phyloP scores from a whole-genome alignment of 2,113 vertebrate species.

The Microcebus griseorufus region DNA sequence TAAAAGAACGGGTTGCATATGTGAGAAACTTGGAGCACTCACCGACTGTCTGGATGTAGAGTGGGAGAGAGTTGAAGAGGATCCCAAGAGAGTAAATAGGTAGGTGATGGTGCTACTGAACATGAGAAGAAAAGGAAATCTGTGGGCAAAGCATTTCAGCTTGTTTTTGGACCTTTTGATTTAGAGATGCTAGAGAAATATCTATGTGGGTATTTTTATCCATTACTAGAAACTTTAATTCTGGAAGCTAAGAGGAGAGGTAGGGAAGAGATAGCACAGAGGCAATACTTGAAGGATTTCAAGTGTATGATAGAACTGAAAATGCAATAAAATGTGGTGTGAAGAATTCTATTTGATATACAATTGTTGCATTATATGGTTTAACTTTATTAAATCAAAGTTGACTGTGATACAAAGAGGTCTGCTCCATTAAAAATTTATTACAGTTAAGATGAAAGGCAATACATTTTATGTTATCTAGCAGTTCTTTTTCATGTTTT shows the following conservation, averaged over 20 bases:
- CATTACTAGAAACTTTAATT: not conserved
- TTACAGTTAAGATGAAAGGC: constrained; percentile 51
- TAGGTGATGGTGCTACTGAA: not conserved
- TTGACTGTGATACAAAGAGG: constrained; percentile 14
- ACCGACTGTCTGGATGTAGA: not conserved
- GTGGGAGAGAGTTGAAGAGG: not conserved
- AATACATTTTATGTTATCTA: not conserved
- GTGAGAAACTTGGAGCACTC: not conserved
- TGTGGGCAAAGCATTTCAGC: not conserved
- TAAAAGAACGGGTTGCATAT: not conserved
- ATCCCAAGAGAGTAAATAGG: not conserved
- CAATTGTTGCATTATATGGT: not conserved
- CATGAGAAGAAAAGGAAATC: not conserved
- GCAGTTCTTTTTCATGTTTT: constrained; percentile 25
- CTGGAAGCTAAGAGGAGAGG: not conserved
- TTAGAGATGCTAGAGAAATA: not conserved
- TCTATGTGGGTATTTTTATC: not conserved
- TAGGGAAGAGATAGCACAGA: not conserved
- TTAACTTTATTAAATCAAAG: constrained; percentile 49
- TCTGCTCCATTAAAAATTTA: constrained; percentile 51
- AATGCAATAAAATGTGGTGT: not conserved
- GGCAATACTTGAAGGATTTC: not conserved
- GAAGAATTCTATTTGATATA: constrained; percentile 26
- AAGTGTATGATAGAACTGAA: not conserved
- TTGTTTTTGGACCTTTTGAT: not conserved